Evolutionary conservation across 2,888 invertebrate species (phyloP).

Genomic region (Ornithoptera alexandrae): DNA sequence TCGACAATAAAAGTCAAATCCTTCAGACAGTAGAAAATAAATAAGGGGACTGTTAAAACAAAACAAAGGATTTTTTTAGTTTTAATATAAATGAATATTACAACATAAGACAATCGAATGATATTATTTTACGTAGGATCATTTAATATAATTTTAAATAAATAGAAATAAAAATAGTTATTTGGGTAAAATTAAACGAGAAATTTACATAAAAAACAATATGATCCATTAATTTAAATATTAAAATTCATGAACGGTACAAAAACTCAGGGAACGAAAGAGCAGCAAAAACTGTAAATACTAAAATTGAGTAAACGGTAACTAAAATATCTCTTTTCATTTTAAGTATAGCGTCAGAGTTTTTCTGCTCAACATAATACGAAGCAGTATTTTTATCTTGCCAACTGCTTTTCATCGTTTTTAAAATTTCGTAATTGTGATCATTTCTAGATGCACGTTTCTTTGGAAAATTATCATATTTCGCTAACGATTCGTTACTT

Average conservation of each 20-base stretch:
- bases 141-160: neutral
- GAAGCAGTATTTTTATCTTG: neutral
- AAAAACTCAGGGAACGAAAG: constrained; percentile 61
- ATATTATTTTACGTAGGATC: neutral
- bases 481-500: neutral
- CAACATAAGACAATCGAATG: neutral
- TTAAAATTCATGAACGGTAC: constrained; percentile 32
- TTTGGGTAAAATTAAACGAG: neutral
- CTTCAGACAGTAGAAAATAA: neutral
- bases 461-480: neutral
- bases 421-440: constrained; percentile 1
- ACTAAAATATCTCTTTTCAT: constrained; percentile 69
- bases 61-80: neutral
- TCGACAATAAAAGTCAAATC: too few species aligned
- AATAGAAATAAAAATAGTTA: constrained; percentile 1
- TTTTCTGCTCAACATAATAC: constrained; percentile 10
- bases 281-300: constrained; percentile 68
- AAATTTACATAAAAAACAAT: neutral
- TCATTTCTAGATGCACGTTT: constrained; percentile 2
- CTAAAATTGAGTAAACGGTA: constrained; percentile 67
- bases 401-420: neutral
- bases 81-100: neutral
- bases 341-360: constrained; percentile 54
- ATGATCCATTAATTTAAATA: neutral
- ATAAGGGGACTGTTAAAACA: neutral